These are phyloP conservation scores for Mesocricetus auratus DNA, from an alignment of 2,113 vertebrate species.

Conservation along the genomic window DNA sequence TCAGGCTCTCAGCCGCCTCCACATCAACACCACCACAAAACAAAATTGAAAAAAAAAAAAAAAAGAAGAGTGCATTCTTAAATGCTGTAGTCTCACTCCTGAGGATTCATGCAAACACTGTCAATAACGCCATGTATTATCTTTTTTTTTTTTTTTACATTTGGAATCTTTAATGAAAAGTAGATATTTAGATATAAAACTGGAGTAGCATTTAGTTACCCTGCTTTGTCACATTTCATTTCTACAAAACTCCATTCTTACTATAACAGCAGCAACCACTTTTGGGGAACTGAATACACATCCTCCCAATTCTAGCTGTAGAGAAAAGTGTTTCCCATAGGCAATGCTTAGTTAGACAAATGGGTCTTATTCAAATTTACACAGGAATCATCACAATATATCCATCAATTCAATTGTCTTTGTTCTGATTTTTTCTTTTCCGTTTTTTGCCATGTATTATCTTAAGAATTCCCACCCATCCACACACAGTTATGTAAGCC, in stretches of 20 bases:
- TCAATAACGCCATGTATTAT: no score
- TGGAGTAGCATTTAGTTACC: constrained; percentile 11
- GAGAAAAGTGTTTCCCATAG: constrained; percentile 26
- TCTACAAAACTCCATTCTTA: not conserved
- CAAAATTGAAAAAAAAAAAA: not conserved
- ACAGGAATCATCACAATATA: not conserved
- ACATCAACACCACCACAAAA: no score
- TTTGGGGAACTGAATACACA: not conserved
- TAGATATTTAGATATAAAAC: constrained; percentile 34
- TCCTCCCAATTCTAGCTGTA: not conserved
- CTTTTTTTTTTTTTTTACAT: no score
- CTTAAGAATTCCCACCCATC: not conserved
- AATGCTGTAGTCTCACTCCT: not conserved
- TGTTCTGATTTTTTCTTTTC: not conserved
- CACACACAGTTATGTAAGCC: not conserved
- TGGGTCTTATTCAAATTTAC: constrained; percentile 49
- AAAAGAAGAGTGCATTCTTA: constrained; percentile 14
- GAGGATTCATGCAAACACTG: not conserved
- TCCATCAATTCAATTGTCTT: constrained; percentile 47
- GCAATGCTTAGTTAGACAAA: constrained; percentile 12
- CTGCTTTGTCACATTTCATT: not conserved
- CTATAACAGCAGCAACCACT: not conserved
- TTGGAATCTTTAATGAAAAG: not conserved
- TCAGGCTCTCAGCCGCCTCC: no score
- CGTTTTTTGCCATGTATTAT: not conserved